These are phyloP conservation scores for Tribolium madens DNA, from an alignment of 1,140 invertebrate species.

Conservation along the genomic window DNA sequence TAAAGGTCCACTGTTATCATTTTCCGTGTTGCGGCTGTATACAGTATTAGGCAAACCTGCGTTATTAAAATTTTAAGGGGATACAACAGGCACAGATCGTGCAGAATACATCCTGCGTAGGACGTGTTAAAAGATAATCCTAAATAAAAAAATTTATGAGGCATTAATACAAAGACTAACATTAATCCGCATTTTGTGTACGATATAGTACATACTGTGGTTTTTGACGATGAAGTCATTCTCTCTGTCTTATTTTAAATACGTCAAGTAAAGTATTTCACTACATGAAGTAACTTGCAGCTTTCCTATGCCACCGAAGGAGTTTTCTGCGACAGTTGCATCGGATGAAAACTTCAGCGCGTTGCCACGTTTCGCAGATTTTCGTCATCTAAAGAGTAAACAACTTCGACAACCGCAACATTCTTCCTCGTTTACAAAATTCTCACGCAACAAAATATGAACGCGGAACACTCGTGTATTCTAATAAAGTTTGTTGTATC, in stretches of 20 bases:
- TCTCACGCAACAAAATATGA: constrained; percentile 7
- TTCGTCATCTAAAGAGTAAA: constrained; percentile 19
- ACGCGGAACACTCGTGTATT: neutral
- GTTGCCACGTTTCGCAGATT: constrained; percentile 9
- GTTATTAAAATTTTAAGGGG: constrained; percentile 33
- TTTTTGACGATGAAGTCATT: constrained; percentile 22
- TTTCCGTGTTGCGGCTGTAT: neutral
- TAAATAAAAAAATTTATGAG: constrained; percentile 32
- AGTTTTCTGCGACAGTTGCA: constrained; percentile 2
- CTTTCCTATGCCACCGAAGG: neutral
- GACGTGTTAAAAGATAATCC: constrained; percentile 31
- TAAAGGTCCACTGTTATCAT: constrained; percentile 26
- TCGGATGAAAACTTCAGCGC: neutral
- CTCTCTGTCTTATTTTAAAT: neutral
- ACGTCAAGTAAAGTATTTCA: neutral
- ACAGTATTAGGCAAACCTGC: constrained; percentile 21
- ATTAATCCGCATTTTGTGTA: constrained; percentile 1
- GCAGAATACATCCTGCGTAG: constrained; percentile 14
- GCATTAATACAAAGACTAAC: constrained; percentile 26
- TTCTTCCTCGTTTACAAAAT: constrained; percentile 6
- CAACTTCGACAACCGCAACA: constrained; percentile 12
- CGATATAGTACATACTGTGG: neutral
- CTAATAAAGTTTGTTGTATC: constrained; percentile 1
- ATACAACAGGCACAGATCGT: constrained; percentile 27
- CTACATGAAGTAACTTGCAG: neutral